A percentile compares a stretch with the other conserved stretches of the same genome.
Evolutionary conservation across 2,113 vertebrate genomes (phyloP).

Genomic region (Gulo gulo): DNA sequence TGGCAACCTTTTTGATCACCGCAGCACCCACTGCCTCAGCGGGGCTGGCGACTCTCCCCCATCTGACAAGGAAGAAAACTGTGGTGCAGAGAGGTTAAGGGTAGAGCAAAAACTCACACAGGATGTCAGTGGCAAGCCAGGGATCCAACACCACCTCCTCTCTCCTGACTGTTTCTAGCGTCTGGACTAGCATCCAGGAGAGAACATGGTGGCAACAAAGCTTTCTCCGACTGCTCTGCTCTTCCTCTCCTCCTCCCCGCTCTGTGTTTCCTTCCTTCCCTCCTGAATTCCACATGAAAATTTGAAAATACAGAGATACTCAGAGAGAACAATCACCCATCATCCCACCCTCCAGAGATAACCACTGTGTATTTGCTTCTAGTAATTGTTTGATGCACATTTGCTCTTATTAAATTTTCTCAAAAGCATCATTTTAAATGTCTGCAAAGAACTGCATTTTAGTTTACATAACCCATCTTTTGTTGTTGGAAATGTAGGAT

Average conservation of each 20-base stretch:
- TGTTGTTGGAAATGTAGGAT: not conserved
- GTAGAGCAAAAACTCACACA: not conserved
- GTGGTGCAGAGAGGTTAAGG: not conserved
- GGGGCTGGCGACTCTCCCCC: not conserved
- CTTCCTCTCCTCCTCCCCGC: not conserved
- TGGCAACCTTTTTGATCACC: not conserved
- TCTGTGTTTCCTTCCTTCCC: not conserved
- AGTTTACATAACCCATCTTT: not conserved
- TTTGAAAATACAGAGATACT: not conserved
- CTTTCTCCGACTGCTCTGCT: not conserved
- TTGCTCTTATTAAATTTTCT: not conserved
- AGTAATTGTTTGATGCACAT: not conserved
- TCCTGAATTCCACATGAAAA: not conserved
- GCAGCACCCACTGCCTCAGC: not conserved
- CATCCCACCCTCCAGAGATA: not conserved
- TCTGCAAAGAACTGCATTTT: constrained; percentile 6
- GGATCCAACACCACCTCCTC: fast-evolving
- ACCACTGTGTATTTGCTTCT: not conserved
- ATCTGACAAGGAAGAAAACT: not conserved
- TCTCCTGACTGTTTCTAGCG: fast-evolving
- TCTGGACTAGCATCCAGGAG: not conserved
- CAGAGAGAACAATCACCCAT: not conserved
- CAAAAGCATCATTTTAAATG: not conserved
- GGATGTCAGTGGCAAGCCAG: not conserved
- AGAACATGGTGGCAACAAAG: not conserved